Evolutionary conservation across 2,113 vertebrate genomes (phyloP).

Genomic region (Dinomys branickii): DNA sequence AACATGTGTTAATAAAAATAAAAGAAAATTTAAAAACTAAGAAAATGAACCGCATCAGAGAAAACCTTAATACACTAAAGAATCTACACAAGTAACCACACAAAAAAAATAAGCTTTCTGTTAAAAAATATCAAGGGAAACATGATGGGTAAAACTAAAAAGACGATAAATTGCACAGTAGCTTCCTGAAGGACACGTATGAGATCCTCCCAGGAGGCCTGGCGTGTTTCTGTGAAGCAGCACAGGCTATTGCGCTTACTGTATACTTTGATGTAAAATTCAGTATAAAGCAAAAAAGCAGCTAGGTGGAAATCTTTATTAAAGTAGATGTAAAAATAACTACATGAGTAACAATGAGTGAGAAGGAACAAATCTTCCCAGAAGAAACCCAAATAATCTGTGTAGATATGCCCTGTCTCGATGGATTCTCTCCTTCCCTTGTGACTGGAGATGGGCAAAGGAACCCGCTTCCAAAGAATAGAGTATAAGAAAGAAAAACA

Average conservation of each 20-base stretch:
- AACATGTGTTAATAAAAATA: not conserved
- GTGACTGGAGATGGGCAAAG: not conserved
- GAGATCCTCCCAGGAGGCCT: not conserved
- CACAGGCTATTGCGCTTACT: not conserved
- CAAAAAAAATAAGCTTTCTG: slow-evolving; percentile 23
- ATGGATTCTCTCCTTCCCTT: not conserved
- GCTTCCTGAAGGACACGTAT: not conserved
- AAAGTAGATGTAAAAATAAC: not conserved
- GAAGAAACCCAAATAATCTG: not conserved
- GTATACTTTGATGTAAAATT: not conserved
- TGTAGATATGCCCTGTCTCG: not conserved
- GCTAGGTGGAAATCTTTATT: not conserved
- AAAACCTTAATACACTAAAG: not conserved
- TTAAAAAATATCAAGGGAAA: not conserved
- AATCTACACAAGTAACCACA: not conserved
- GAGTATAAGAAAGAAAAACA: not conserved
- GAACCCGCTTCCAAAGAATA: not conserved
- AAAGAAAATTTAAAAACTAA: not conserved
- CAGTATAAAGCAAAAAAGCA: not conserved
- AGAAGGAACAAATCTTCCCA: not conserved
- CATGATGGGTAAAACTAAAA: not conserved
- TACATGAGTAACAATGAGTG: not conserved
- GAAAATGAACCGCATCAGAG: slow-evolving; percentile 18
- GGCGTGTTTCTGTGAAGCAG: not conserved
- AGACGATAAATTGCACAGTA: not conserved